Evolutionary conservation across 2,888 invertebrate species (phyloP).

Genomic region (Gerosis bhagava): DNA sequence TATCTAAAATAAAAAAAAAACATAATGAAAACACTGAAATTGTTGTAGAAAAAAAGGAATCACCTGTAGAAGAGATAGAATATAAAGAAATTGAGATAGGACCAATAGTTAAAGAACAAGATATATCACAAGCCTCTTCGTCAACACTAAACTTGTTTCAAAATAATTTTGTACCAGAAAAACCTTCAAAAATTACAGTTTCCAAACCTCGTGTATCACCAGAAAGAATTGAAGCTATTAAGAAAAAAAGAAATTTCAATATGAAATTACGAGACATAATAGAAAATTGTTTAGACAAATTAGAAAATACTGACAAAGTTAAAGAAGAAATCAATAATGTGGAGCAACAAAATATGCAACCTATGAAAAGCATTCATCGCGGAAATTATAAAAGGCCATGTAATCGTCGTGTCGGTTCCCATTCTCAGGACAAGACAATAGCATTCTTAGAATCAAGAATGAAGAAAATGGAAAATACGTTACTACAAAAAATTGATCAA

Average conservation of each 20-base stretch:
- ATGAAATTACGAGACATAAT: constrained; percentile 67
- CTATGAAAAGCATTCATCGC: constrained; percentile 11
- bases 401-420: too few species aligned
- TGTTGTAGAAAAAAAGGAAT: not conserved
- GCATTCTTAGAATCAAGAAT: constrained; percentile 59
- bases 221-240: constrained; percentile 61
- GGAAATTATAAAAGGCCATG: too few species aligned
- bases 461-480: constrained; percentile 58
- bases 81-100: constrained; percentile 9
- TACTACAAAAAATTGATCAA: constrained; percentile 62
- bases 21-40: not conserved
- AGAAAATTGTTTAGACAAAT: constrained; percentile 56
- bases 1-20: constrained; percentile 30
- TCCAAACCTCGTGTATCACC: constrained; percentile 52
- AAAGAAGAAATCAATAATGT: constrained; percentile 28
- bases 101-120: constrained; percentile 6
- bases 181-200: constrained; percentile 22
- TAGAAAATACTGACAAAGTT: constrained; percentile 39
- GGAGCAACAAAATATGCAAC: constrained; percentile 16
- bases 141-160: too few species aligned
- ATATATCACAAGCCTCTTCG: not conserved
- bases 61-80: not conserved
- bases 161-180: too few species aligned
- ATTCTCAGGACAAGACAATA: constrained; percentile 49
- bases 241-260: constrained; percentile 68